These are phyloP conservation scores for Micrasema minimum DNA, from an alignment of 1,140 invertebrate species.

Conservation along the genomic window DNA sequence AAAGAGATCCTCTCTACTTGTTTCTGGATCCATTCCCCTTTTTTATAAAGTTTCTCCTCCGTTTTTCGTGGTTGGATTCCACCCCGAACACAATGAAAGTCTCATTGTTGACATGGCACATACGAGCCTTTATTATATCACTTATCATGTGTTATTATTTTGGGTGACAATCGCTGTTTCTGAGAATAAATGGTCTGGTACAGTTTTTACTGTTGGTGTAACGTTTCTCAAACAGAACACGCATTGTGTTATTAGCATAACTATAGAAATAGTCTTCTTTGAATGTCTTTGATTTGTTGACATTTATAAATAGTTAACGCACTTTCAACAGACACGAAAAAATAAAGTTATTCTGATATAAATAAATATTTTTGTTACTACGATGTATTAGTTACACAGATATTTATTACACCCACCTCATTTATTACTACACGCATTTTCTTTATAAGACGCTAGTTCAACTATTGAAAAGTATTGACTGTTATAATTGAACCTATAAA, in stretches of 20 bases:
- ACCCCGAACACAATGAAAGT: conserved; percentile 26
- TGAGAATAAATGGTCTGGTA: conserved; percentile 28
- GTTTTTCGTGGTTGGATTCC: not conserved
- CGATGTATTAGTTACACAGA: no score
- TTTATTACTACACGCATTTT: no score
- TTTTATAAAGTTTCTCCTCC: no score
- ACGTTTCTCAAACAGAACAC: conserved; percentile 10
- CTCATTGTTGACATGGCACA: conserved; percentile 34
- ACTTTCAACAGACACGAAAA: no score
- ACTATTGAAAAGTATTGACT: no score
- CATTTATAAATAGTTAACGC: not conserved
- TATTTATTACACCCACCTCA: no score
- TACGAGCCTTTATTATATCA: conserved; percentile 33
- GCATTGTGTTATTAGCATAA: conserved; percentile 24
- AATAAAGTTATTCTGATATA: no score
- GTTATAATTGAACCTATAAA: no score
- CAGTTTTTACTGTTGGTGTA: conserved; percentile 31
- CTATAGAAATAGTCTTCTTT: conserved; percentile 3
- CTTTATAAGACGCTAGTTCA: no score
- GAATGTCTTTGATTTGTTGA: not conserved
- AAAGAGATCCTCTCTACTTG: no score
- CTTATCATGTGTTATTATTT: conserved; percentile 34
- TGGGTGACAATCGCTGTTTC: conserved; percentile 26
- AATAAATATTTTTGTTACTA: no score
- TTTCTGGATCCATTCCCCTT: no score